phyloP scores from a whole-genome alignment of 2,888 invertebrate genomes.

The Drosophila flavopinicola region DNA sequence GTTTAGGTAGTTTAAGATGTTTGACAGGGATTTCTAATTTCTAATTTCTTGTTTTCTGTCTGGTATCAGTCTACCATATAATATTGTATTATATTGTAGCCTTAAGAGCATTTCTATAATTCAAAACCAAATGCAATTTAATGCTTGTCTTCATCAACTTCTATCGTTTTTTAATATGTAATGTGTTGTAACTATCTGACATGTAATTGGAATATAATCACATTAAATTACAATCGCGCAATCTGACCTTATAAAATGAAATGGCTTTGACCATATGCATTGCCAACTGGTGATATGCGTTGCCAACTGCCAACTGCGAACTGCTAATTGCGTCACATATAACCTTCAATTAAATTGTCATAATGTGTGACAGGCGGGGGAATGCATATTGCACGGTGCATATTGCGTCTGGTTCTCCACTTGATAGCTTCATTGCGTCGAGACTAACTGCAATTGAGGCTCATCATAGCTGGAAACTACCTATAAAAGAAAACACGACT shows the following conservation, averaged over 20 bases:
- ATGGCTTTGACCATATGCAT: slow-evolving; percentile 37
- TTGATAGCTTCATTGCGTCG: slow-evolving; percentile 18
- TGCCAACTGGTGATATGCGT: slow-evolving; percentile 11
- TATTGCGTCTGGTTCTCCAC: slow-evolving; percentile 2
- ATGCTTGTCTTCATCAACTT: too few relatives aligned
- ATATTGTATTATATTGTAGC: too few relatives aligned
- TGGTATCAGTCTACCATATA: too few relatives aligned
- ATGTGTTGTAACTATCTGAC: slow-evolving; percentile 21
- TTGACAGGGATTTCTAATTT: too few relatives aligned
- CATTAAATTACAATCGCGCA: slow-evolving; percentile 39
- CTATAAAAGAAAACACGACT: slow-evolving; percentile 10
- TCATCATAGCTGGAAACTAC: slow-evolving; percentile 32
- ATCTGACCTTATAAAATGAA: slow-evolving; percentile 24
- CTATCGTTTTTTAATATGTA: not conserved
- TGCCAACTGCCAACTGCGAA: slow-evolving; percentile 15
- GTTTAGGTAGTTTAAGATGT: too few relatives aligned
- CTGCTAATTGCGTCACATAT: slow-evolving; percentile 18
- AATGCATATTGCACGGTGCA: slow-evolving; percentile 7
- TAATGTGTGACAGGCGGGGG: slow-evolving; percentile 17
- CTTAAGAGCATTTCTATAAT: too few relatives aligned
- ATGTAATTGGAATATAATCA: slow-evolving; percentile 16
- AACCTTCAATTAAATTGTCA: slow-evolving; percentile 46
- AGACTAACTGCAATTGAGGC: slow-evolving; percentile 33
- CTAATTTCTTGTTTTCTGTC: too few relatives aligned
- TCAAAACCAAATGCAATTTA: too few relatives aligned